phyloP scores from a whole-genome alignment of 2,888 invertebrate genomes.

The Hypolimnas misippus region DNA sequence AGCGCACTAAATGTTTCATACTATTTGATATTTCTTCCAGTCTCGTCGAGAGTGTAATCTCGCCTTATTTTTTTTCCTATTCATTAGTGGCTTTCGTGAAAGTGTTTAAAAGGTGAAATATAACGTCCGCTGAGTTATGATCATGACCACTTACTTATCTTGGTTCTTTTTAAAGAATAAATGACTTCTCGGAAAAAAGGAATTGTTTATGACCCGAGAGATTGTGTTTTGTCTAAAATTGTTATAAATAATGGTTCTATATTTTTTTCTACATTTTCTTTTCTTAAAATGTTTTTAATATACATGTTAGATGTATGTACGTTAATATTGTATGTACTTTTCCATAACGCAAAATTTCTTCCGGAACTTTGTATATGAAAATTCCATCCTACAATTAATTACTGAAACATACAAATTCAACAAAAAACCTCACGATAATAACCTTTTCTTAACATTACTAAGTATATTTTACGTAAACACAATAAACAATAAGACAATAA shows the following conservation, averaged over 20 bases:
- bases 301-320: too few species aligned
- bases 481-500: neutral
- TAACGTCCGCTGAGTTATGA: constrained; percentile 35
- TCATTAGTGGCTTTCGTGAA: constrained; percentile 51
- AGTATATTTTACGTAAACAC: too few species aligned
- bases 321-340: too few species aligned
- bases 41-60: constrained; percentile 7
- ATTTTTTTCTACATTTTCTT: neutral
- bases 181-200: constrained; percentile 17
- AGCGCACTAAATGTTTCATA: neutral
- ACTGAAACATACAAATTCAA: neutral
- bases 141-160: constrained; percentile 33
- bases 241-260: neutral
- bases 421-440: too few species aligned
- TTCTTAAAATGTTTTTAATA: neutral
- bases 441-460: too few species aligned
- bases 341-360: neutral
- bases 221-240: constrained; percentile 21
- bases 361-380: neutral
- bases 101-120: constrained; percentile 36
- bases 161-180: constrained; percentile 29
- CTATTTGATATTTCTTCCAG: neutral
- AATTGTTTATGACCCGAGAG: constrained; percentile 12
- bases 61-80: constrained; percentile 48
- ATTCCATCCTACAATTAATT: neutral